Percentiles rank a stretch among this genome's conserved stretches.
These are phyloP conservation scores for Dinocampus coccinellae DNA, from an alignment of 2,888 invertebrate genomes.

Conservation along the genomic window DNA sequence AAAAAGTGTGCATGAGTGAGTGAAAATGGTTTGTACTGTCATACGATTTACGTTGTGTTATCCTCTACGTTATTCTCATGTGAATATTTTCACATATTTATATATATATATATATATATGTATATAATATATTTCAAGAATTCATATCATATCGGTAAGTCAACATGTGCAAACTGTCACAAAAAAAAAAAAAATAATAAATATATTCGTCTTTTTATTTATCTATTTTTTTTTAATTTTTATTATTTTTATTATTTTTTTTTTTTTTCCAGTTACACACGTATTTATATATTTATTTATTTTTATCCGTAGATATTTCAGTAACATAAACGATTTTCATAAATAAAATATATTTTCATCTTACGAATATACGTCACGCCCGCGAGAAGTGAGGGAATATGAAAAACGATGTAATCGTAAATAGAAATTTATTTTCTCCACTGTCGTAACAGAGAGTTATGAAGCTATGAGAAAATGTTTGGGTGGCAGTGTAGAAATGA, in stretches of 20 bases:
- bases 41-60: constrained; percentile 22
- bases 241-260: too few relatives aligned
- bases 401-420: constrained; percentile 12
- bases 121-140: background rate
- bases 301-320: background rate
- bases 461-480: background rate
- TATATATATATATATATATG: background rate
- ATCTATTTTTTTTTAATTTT: too few relatives aligned
- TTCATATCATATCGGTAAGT: background rate
- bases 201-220: too few relatives aligned
- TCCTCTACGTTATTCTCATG: background rate
- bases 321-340: background rate
- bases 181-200: too few relatives aligned
- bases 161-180: too few relatives aligned
- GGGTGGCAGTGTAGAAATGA: background rate
- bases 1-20: background rate
- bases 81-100: background rate
- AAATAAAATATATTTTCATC: background rate
- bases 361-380: background rate
- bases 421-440: constrained; percentile 12
- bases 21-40: constrained; percentile 7
- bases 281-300: background rate
- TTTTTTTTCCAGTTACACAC: background rate
- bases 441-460: constrained; percentile 9
- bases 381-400: background rate